A percentile compares a stretch with the other conserved stretches of the same genome.
Conservation (phyloP, 2,113 vertebrate genomes). For the Centropristis striata region DNA sequence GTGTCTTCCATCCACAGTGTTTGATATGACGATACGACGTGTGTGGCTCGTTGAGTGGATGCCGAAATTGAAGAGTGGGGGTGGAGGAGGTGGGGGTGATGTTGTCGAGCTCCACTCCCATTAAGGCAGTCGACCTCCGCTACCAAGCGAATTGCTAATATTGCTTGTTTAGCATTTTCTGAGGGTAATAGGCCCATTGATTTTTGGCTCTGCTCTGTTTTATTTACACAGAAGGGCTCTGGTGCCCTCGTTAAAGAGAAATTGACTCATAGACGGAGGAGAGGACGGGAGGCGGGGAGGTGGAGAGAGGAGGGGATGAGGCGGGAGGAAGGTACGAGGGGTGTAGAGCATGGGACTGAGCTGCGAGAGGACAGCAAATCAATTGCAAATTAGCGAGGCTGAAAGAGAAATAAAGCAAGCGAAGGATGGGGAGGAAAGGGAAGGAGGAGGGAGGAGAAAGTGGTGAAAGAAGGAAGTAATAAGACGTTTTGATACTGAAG, state of each 20-base stretch:
- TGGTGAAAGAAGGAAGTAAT: constrained; percentile 73
- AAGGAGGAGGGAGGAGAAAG: constrained; percentile 55
- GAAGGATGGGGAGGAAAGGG: constrained; percentile 42
- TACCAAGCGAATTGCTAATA: constrained; percentile 96
- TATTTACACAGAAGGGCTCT: constrained; percentile 96
- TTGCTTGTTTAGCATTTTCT: constrained; percentile 99
- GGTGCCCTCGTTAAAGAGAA: constrained; percentile 97
- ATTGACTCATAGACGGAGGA: constrained; percentile 92
- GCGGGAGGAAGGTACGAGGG: constrained; percentile 8
- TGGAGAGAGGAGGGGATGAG: constrained; percentile 46
- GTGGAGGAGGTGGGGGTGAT: constrained; percentile 6
- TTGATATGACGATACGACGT: constrained; percentile 20
- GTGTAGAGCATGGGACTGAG: constrained; percentile 64
- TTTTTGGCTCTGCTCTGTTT: constrained; percentile 86
- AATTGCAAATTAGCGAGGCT: constrained; percentile 87
- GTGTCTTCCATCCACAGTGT: constrained; percentile 43
- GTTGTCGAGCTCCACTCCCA: constrained; percentile 43
- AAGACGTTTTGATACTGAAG: constrained; percentile 64
- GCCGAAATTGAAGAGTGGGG: constrained; percentile 35
- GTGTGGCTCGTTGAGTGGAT: constrained; percentile 46
- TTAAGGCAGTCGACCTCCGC: constrained; percentile 82
- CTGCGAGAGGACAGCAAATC: constrained; percentile 92
- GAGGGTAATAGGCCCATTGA: constrained; percentile 98
- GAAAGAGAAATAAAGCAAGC: constrained; percentile 74
- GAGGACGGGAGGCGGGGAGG: constrained; percentile 27